Evolutionary conservation across 2,113 vertebrate species (phyloP).

Genomic region (Hemicordylus capensis): DNA sequence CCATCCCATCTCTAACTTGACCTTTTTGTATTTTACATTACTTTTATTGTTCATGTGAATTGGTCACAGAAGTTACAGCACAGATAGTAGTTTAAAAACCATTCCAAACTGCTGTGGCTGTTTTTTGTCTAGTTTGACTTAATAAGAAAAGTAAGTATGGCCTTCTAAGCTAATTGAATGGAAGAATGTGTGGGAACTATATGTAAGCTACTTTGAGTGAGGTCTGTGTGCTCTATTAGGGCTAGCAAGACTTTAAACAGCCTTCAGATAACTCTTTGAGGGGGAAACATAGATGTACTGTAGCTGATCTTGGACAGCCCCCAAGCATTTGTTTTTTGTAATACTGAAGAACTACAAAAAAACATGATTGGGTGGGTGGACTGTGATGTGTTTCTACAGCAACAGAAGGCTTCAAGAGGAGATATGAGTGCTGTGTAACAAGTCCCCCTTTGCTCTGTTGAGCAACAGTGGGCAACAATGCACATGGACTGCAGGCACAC

Average conservation of each 20-base stretch:
- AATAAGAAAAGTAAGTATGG: neutral
- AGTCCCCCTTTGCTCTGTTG: too few species aligned
- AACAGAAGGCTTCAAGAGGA: too few species aligned
- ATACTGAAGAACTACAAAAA: neutral
- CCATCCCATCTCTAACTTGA: neutral
- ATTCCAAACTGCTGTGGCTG: slow-evolving; percentile 17
- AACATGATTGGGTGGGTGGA: neutral
- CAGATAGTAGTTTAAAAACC: neutral
- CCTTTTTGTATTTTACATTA: neutral
- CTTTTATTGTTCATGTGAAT: slow-evolving; percentile 24
- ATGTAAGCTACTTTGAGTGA: neutral
- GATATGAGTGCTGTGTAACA: too few species aligned
- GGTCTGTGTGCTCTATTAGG: neutral
- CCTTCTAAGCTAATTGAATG: neutral
- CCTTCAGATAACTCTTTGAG: too few species aligned
- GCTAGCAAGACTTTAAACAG: neutral
- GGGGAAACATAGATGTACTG: neutral
- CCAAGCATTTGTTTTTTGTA: neutral
- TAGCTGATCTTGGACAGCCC: neutral
- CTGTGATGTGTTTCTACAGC: too few species aligned
- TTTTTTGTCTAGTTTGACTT: neutral
- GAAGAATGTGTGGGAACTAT: neutral
- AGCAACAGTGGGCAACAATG: too few species aligned
- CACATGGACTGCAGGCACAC: too few species aligned
- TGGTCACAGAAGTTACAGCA: neutral